A percentile compares a stretch with the other conserved stretches of the same genome.
These are phyloP conservation scores for Peucedramus taeniatus DNA, from an alignment of 2,113 vertebrate species.

Conservation along the genomic window DNA sequence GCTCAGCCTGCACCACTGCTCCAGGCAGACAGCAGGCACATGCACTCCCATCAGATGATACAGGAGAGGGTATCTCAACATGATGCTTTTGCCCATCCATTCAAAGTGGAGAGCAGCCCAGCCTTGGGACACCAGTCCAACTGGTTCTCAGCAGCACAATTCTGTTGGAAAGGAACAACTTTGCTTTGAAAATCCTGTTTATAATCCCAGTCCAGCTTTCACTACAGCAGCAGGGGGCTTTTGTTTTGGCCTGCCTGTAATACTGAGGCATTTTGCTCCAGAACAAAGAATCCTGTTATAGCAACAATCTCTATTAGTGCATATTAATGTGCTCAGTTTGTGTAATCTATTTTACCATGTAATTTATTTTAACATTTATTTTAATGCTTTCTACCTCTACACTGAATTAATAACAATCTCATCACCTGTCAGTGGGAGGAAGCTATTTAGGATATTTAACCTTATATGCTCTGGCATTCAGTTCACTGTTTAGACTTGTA, in stretches of 20 bases:
- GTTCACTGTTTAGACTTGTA: neutral
- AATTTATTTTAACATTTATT: conserved; percentile 40
- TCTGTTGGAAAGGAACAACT: neutral
- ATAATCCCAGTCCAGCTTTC: conserved; percentile 5
- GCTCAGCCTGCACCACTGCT: neutral
- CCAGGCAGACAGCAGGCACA: neutral
- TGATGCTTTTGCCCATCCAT: neutral
- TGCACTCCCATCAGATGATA: neutral
- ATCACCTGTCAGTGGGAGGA: neutral
- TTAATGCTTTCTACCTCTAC: conserved; percentile 9
- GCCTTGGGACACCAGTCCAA: neutral
- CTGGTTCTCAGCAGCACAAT: neutral
- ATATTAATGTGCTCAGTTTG: conserved; percentile 19
- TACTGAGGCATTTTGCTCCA: conserved; percentile 21
- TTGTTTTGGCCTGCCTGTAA: conserved; percentile 29
- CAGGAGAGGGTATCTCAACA: neutral
- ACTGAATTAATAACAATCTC: neutral
- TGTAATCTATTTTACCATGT: conserved; percentile 20
- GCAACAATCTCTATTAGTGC: conserved; percentile 19
- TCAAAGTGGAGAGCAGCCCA: neutral
- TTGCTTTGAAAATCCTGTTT: neutral
- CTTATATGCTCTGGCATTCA: neutral
- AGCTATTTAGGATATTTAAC: conserved; percentile 1
- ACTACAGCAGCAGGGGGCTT: neutral
- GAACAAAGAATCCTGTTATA: conserved; percentile 53